These are phyloP conservation scores for Branchinecta lynchi DNA, from an alignment of 1,140 invertebrate genomes.

Conservation along the genomic window DNA sequence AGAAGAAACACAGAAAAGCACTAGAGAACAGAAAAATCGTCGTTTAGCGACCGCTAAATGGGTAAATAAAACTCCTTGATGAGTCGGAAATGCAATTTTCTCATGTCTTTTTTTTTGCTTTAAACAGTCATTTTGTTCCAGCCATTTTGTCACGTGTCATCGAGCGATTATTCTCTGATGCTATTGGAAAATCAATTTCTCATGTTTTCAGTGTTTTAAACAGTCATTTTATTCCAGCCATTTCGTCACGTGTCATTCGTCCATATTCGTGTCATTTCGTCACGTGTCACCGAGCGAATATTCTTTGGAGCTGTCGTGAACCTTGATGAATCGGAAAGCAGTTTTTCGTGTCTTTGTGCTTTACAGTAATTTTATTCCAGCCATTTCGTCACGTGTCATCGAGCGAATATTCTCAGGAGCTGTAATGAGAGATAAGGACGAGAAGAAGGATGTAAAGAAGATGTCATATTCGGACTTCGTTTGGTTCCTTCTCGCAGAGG, in stretches of 20 bases:
- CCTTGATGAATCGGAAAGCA: slow-evolving; percentile 29
- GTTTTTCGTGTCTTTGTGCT: slow-evolving; percentile 24
- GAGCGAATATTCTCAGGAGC: slow-evolving; percentile 95
- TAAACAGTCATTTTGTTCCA: not conserved
- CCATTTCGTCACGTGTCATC: slow-evolving; percentile 83
- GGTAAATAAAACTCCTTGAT: too few relatives aligned
- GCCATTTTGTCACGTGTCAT: slow-evolving; percentile 52
- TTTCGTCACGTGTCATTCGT: slow-evolving; percentile 10
- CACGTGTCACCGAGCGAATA: slow-evolving; percentile 89
- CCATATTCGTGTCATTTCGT: slow-evolving; percentile 61
- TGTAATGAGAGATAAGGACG: slow-evolving; percentile 54
- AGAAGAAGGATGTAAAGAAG: slow-evolving; percentile 28
- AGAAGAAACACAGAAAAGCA: too few relatives aligned
- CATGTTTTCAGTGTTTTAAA: too few relatives aligned
- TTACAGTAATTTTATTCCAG: slow-evolving; percentile 38
- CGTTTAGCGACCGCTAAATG: too few relatives aligned
- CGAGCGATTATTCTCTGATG: slow-evolving; percentile 92
- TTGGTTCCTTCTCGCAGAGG: slow-evolving; percentile 95
- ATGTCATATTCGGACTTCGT: slow-evolving; percentile 99
- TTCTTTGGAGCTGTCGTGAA: slow-evolving; percentile 91
- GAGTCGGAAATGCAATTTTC: not conserved
- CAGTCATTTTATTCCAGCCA: slow-evolving; percentile 3
- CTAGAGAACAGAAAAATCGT: too few relatives aligned
- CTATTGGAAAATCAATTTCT: slow-evolving; percentile 47
- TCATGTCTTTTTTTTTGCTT: too few relatives aligned